A percentile compares a stretch with the other conserved stretches of the same genome.
Evolutionary conservation across 2,113 vertebrate genomes (phyloP).

Genomic region (Hydropotes inermis): DNA sequence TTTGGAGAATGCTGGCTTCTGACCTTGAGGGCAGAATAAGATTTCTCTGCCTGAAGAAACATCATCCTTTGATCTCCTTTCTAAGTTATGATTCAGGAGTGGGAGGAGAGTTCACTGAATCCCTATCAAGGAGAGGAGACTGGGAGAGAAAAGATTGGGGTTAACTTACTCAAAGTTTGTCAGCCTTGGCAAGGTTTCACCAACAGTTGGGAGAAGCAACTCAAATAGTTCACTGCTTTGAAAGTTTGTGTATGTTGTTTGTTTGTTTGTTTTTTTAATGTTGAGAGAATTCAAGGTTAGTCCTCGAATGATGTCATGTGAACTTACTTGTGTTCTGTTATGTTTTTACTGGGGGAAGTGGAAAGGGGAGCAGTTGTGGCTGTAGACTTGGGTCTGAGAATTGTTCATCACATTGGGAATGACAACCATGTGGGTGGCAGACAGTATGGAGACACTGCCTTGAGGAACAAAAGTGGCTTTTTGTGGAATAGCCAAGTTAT

Average conservation of each 20-base stretch:
- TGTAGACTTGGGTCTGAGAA: neutral
- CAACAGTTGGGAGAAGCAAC: neutral
- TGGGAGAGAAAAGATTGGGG: neutral
- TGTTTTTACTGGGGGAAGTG: neutral
- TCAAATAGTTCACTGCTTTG: neutral
- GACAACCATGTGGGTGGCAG: neutral
- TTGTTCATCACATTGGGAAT: neutral
- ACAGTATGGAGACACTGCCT: neutral
- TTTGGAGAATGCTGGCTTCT: neutral
- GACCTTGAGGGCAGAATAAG: neutral
- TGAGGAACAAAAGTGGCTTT: neutral
- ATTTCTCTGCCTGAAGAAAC: neutral
- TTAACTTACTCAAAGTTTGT: neutral
- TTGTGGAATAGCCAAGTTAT: neutral
- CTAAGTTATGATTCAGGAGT: neutral
- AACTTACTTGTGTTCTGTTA: neutral
- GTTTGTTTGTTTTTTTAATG: neutral
- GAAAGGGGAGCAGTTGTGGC: neutral
- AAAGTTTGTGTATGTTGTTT: neutral
- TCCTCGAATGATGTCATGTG: neutral
- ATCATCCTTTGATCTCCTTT: neutral
- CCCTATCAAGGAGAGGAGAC: neutral
- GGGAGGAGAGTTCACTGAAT: neutral
- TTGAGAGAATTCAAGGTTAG: neutral
- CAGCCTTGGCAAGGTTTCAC: neutral